Evolutionary conservation across 2,113 vertebrate genomes (phyloP), one percentile per base, ranked within the genome.

Genomic region (Anoplopoma fimbria): DNA sequence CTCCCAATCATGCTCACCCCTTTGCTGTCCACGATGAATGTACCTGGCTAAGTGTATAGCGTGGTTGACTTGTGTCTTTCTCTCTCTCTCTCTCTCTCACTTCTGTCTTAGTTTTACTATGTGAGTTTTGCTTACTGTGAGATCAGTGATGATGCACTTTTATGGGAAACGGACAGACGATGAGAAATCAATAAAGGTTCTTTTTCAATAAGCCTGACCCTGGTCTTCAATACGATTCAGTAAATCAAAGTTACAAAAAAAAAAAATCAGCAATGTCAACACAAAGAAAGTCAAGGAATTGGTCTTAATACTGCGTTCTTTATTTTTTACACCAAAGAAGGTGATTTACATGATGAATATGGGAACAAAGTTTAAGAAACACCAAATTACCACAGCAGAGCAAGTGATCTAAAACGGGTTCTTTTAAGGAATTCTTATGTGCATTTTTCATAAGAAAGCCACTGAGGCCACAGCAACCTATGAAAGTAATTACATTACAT

Each of bases 161-260:
- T 93, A 77, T 83, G 88, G 93, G 86, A 94, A 93, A 94, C 77
- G 86, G 89, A 94, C 85, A 71, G 92, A 93, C 79, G 85, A 93
- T 93, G 90, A 94, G 92, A 94, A 83, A 93, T 90, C 74, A 96
- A 95, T 95, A 95, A 96, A 95, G 87, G 78, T 91, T 95, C 89
- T 95, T 95, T 96, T 96, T 93, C 94, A 94, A 89, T 92, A 94
- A 65, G 83, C 74, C 75, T 93, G 75, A 45, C 8, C 38, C 17
- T 87, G 53, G 53, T 87, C 49, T 81, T 90, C 40, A 38, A 42
- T 76, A 60, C 6, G 40, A 67, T 77, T 27, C 12, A 31, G 17
- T 19, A 13, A 33, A 57, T 31, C 12, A 12, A 67, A 38, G 15
- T 14, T 27, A 17, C 33, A 57, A 9, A 15, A 69, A 42, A 2